These are phyloP conservation scores for Neogale vison DNA, from an alignment of 2,113 vertebrate species.

Conservation along the genomic window DNA sequence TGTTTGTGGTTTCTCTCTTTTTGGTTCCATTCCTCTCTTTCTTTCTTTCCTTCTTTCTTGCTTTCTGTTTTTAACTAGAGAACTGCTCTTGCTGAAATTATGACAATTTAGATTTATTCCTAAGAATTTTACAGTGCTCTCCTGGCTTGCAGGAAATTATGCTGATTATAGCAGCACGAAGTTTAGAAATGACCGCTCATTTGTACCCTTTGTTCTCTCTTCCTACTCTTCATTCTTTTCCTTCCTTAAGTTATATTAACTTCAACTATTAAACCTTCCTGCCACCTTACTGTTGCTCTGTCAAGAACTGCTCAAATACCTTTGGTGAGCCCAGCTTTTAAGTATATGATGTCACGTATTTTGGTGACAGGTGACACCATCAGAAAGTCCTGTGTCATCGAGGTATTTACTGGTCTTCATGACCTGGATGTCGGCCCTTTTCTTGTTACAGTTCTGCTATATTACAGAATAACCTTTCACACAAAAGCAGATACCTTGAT, in stretches of 20 bases:
- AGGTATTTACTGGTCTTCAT: neutral
- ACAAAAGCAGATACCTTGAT: neutral
- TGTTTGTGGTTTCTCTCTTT: neutral
- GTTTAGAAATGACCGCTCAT: neutral
- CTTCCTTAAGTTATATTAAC: conserved; percentile 60
- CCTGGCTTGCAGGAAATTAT: neutral
- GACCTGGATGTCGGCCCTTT: neutral
- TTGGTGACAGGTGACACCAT: neutral
- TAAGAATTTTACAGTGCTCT: conserved; percentile 1
- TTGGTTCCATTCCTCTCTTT: conserved; percentile 7
- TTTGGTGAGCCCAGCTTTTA: conserved; percentile 49
- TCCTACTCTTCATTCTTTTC: conserved; percentile 48
- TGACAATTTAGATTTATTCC: conserved; percentile 48
- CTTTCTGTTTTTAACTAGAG: conserved; percentile 33
- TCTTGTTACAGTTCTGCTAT: conserved; percentile 28
- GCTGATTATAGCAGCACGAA: neutral
- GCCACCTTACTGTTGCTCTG: neutral
- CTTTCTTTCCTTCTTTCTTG: neutral
- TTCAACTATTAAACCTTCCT: conserved; percentile 57
- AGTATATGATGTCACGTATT: neutral
- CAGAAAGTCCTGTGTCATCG: neutral
- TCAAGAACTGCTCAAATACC: neutral
- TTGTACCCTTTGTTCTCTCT: conserved; percentile 40
- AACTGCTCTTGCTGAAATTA: conserved; percentile 62
- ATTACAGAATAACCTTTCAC: neutral